Conservation (phyloP, 2,797 vertebrate species). For the Paramormyrops hopkinsi region DNA sequence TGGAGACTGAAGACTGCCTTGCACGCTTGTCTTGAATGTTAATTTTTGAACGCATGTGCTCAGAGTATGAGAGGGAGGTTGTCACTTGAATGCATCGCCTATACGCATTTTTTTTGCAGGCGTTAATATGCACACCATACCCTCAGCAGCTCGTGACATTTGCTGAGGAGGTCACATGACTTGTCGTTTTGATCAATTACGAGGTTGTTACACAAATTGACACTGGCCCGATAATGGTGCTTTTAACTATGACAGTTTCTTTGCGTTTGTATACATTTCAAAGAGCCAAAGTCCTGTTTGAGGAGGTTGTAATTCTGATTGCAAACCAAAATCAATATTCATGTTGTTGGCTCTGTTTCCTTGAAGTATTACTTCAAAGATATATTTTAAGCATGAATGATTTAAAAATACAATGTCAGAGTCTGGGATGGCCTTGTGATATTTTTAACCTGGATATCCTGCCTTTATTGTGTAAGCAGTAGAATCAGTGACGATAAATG, state of each 20-base stretch:
- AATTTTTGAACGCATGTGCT: not conserved
- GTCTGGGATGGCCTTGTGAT: constrained; percentile 36
- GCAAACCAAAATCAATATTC: not conserved
- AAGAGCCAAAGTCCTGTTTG: too few relatives aligned
- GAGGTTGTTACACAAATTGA: constrained; percentile 40
- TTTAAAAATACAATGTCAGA: not conserved
- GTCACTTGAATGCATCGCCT: not conserved
- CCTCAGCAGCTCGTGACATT: not conserved
- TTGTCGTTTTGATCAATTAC: constrained; percentile 52
- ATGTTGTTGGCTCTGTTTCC: not conserved
- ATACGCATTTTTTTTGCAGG: not conserved
- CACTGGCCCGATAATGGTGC: not conserved
- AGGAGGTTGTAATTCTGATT: not conserved
- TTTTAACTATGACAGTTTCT: not conserved
- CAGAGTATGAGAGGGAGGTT: not conserved
- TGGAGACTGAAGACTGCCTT: not conserved
- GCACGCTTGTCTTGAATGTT: not conserved
- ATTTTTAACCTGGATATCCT: constrained; percentile 52
- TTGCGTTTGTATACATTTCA: too few relatives aligned
- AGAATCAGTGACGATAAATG: constrained; percentile 31
- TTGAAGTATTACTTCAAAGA: not conserved
- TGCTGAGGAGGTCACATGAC: constrained; percentile 49
- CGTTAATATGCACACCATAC: not conserved
- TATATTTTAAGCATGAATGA: constrained; percentile 6
- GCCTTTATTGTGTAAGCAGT: constrained; percentile 26